Conservation (phyloP, 2,888 invertebrate species). For the Leptothorax acervorum region DNA sequence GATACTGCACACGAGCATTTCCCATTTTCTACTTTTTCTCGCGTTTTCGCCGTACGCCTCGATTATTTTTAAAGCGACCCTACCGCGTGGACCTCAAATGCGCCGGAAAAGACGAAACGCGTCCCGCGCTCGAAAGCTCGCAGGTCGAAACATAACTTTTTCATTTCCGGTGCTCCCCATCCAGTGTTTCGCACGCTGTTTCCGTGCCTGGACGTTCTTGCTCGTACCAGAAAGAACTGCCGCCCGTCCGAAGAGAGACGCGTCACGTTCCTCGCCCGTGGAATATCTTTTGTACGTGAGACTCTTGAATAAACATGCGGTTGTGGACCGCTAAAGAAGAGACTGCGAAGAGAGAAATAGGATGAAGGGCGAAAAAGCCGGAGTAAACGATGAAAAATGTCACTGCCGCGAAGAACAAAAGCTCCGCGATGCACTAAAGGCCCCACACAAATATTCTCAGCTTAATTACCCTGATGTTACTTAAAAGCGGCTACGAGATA, state of each 20-base stretch:
- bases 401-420: constrained; percentile 70
- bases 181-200: constrained; percentile 75
- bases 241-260: constrained; percentile 37
- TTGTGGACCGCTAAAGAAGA: constrained; percentile 56
- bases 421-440: constrained; percentile 72
- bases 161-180: constrained; percentile 82
- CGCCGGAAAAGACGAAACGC: constrained; percentile 60
- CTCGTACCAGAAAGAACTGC: constrained; percentile 34
- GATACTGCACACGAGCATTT: constrained; percentile 19
- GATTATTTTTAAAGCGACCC: constrained; percentile 50
- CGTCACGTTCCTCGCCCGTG: constrained; percentile 80
- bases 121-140: constrained; percentile 58
- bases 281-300: constrained; percentile 84
- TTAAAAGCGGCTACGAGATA: constrained; percentile 49
- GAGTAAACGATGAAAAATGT: constrained; percentile 84
- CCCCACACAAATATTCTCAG: constrained; percentile 80
- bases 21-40: constrained; percentile 40
- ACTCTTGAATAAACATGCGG: constrained; percentile 85
- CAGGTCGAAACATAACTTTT: constrained; percentile 82
- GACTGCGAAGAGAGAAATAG: constrained; percentile 39
- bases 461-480: constrained; percentile 78
- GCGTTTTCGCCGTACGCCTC: constrained; percentile 29
- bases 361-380: constrained; percentile 56
- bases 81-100: constrained; percentile 29
- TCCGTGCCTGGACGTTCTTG: constrained; percentile 48